Evolutionary conservation across 2,113 vertebrate species (phyloP).

Genomic region (Epinephelus moara): DNA sequence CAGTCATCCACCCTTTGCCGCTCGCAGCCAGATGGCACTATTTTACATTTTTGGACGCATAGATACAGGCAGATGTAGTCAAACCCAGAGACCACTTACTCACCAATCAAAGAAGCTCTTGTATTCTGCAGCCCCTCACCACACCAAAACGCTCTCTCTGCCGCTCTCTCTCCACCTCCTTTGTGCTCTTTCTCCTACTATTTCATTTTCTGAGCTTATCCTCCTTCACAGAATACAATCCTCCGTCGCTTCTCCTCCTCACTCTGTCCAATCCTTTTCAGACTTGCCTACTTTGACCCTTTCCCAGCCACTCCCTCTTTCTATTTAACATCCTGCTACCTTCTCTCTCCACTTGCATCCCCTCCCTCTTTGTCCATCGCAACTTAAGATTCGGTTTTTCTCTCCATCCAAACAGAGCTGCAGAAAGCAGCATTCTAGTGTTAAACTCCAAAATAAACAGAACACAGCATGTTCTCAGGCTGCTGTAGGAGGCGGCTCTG

Average conservation of each 20-base stretch:
- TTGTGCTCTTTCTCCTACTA: conserved; percentile 42
- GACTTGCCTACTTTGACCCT: conserved; percentile 22
- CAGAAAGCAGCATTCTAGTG: conserved; percentile 2
- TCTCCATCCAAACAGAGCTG: neutral
- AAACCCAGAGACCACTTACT: conserved; percentile 67
- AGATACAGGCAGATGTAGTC: conserved; percentile 54
- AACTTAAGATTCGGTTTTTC: conserved; percentile 11
- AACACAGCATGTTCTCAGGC: conserved; percentile 19
- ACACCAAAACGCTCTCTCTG: conserved; percentile 34
- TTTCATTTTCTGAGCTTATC: conserved; percentile 49
- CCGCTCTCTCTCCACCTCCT: conserved; percentile 11
- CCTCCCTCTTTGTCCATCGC: conserved; percentile 67
- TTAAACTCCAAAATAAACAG: conserved; percentile 20
- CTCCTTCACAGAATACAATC: conserved; percentile 30
- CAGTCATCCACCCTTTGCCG: conserved; percentile 4
- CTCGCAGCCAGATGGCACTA: conserved; percentile 82
- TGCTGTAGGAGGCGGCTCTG: conserved; percentile 3
- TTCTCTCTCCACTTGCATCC: conserved; percentile 22
- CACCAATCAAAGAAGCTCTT: conserved; percentile 72
- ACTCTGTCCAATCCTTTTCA: conserved; percentile 31
- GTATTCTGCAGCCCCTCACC: conserved; percentile 54
- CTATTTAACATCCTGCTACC: conserved; percentile 54
- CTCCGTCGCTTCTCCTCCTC: conserved; percentile 13
- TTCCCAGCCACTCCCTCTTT: conserved; percentile 52
- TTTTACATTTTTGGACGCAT: conserved; percentile 61